Base-by-base conservation (phyloP, 2,888 invertebrate genomes). In the Agrochola litura region DNA sequence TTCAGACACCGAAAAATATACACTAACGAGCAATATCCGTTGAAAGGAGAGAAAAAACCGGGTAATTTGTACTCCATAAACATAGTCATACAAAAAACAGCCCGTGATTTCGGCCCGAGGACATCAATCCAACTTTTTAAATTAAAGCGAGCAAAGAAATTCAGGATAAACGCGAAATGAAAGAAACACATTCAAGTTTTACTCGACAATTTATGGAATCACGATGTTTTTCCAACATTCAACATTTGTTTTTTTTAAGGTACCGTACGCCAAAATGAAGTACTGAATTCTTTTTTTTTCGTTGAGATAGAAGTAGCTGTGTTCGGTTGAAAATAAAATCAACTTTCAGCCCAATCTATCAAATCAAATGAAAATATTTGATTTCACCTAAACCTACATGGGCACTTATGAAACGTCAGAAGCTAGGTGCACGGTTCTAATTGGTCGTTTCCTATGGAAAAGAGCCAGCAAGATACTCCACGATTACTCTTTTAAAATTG, bases 51-150 rank as follows among this genome's bases (percentile, higher is more conserved):
- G 63, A 81, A 79, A 77, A 75, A 84, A 79, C 80, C 46, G 54
- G 82, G 85, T 90, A 89, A 91, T 91, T 90, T 88, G 86, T 83
- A 79, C 88, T 86, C 79, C 87, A 89, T 89, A 92, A 91, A 91
- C 82, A 91, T 87, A 86, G 82, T 67, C 67, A 81, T 67, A 90
- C 89, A 92, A 91, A 92, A 90, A 90, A 81, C 76, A 71, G 52
- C 66, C 85, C 84, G 88, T 90, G 90, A 91, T 89, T 79, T 88
- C 85, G 58, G 84, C 89, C 89, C 83, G 87, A 86, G 91, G 92
- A 86, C 93, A 92, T 93, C 95, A 95, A 95, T 95, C 92, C 93
- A 95, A 95, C 94, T 95, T 95, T 95, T 95, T 93, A 95, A 95
- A 95, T 95, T 95, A 95, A 94, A 94, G 90, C 90, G 89, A 91